Evolutionary conservation across 2,113 vertebrate species (phyloP), one percentile per base, ranked within the genome.

Genomic region (Anguilla rostrata): DNA sequence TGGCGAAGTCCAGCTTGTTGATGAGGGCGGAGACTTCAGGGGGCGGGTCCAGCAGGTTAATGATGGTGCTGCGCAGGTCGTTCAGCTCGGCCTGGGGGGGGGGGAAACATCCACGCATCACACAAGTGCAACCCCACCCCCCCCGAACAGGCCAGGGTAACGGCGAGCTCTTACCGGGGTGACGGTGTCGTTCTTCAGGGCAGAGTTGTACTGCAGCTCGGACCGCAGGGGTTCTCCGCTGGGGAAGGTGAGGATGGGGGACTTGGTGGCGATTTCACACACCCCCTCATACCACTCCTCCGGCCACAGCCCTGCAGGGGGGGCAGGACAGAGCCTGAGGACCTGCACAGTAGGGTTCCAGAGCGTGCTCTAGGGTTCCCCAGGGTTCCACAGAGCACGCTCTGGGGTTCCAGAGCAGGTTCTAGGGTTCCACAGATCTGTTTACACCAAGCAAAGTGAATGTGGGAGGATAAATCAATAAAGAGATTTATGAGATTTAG

Each of bases 261-360:
- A 99, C 91, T 99, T 99, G 89, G 98, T 99, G 34, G 98, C 98
- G 12, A 99, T 99, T 93, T 99, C 98, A 91, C 98, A 99, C 41
- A 99, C 98, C 0, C 98, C 98, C 87, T 99, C 98, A 1, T 99
- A 99, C 98, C 98, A 99, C 78, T 99, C 98, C 88, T 99, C 98
- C 0, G 98, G 98, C 98, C 98, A 99, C 88, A 99, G 95, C 90
- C 98, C 98, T 99, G 89, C 12, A 66, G 53, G 15, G 39, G 20
- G 29, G 71, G 9, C 3, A 53, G 11, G 49, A 53, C 8, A 53
- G 9, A 53, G 49, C 7, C 1, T 12, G 49, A 53, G 49, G 12
- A 53, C 11, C 43, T 46, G 43, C 43, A 46, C 43, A 46, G 5
- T 53, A 14, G 8, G 11, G 49, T 9, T 14, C 49, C 49, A 53